These are phyloP conservation scores for Lumbricus terrestris DNA, from an alignment of 2,888 invertebrate genomes.

Conservation along the genomic window DNA sequence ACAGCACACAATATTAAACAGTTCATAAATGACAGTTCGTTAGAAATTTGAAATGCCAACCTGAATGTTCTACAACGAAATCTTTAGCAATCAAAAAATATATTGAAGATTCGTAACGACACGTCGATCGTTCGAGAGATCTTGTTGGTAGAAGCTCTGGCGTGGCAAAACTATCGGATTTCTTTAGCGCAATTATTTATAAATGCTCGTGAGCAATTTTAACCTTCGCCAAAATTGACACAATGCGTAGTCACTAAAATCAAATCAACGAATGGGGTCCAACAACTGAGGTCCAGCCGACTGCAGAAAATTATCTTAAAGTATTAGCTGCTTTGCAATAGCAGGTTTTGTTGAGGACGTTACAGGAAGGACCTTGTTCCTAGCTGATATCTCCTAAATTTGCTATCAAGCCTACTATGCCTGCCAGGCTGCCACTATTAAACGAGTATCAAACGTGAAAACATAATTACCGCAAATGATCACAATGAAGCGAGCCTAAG, in stretches of 20 bases:
- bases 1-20: neutral
- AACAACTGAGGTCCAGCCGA: too few relatives aligned
- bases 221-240: neutral
- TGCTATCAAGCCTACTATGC: too few relatives aligned
- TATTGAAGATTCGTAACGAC: neutral
- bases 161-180: neutral
- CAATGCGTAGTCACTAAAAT: neutral
- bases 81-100: neutral
- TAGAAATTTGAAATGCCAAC: neutral
- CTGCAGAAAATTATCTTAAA: too few relatives aligned
- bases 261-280: neutral
- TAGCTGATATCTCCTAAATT: too few relatives aligned
- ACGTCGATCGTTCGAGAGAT: neutral
- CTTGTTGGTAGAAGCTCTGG: neutral
- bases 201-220: neutral
- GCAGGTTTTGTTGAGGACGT: too few relatives aligned
- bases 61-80: neutral
- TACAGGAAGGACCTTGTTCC: too few relatives aligned
- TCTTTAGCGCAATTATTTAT: neutral
- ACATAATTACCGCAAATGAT: too few relatives aligned
- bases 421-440: too few relatives aligned
- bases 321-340: too few relatives aligned
- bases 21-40: neutral
- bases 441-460: too few relatives aligned
- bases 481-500: too few relatives aligned